phyloP scores from a whole-genome alignment of 1,140 invertebrate species.

The Hermetia illucens region DNA sequence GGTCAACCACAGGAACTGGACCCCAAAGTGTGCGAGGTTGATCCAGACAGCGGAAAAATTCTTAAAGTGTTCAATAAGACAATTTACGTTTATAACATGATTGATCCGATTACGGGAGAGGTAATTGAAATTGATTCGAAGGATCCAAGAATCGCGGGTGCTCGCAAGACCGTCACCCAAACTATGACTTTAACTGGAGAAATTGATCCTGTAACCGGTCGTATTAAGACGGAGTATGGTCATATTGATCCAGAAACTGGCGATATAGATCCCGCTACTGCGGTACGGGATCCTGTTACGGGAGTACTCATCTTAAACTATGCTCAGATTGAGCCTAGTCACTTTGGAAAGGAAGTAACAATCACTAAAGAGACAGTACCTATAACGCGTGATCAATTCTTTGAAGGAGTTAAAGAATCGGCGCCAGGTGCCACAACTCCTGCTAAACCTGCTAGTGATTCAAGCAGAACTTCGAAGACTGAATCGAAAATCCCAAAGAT shows the following conservation, averaged over 20 bases:
- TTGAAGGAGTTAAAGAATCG: slow-evolving; percentile 6
- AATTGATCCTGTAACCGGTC: slow-evolving; percentile 37
- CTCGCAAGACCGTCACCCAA: slow-evolving; percentile 42
- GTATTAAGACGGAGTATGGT: slow-evolving; percentile 40
- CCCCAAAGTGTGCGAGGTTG: slow-evolving; percentile 42
- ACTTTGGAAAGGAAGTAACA: slow-evolving; percentile 35
- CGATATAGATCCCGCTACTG: slow-evolving; percentile 34
- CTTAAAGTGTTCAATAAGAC: slow-evolving; percentile 40
- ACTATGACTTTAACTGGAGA: slow-evolving; percentile 42
- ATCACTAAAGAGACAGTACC: slow-evolving; percentile 12
- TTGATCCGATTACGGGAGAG: slow-evolving; percentile 44
- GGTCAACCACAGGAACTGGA: slow-evolving; percentile 42
- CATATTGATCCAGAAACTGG: slow-evolving; percentile 40
- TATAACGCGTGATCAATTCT: slow-evolving; percentile 6
- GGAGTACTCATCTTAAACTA: slow-evolving; percentile 41
- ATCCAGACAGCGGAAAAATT: slow-evolving; percentile 41
- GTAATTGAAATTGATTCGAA: slow-evolving; percentile 44
- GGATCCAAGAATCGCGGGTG: slow-evolving; percentile 41
- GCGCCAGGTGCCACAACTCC: too few species aligned
- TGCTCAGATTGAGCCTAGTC: slow-evolving; percentile 45
- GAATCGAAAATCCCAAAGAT: too few species aligned
- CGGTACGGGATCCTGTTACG: slow-evolving; percentile 40
- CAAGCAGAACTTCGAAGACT: too few species aligned
- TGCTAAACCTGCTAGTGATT: too few species aligned
- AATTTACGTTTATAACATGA: slow-evolving; percentile 44